Evolutionary conservation across 2,888 invertebrate species (phyloP).

Genomic region (Acronicta aceris): DNA sequence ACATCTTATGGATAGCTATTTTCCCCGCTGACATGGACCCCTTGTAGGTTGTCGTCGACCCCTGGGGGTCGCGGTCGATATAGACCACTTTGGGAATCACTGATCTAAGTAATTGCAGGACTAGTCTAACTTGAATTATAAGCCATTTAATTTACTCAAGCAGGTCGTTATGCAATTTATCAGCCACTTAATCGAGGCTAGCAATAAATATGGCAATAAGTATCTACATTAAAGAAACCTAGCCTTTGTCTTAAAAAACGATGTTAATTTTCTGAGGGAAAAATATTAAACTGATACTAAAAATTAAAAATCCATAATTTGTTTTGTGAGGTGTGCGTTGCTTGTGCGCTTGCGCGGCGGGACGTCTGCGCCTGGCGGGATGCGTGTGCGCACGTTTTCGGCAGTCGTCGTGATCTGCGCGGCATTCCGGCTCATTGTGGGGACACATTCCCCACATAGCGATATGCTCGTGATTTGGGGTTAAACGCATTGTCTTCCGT

Average conservation of each 20-base stretch:
- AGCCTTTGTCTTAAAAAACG: not conserved
- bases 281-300: constrained; percentile 1
- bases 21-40: too few species aligned
- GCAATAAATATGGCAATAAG: not conserved
- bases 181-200: constrained; percentile 7
- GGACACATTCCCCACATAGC: constrained; percentile 80
- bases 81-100: too few species aligned
- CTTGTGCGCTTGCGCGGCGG: constrained; percentile 34
- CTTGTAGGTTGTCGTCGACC: too few species aligned
- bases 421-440: constrained; percentile 66
- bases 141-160: constrained; percentile 21
- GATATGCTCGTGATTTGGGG: constrained; percentile 78
- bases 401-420: constrained; percentile 68
- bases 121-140: constrained; percentile 6
- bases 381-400: constrained; percentile 79
- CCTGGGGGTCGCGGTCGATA: too few species aligned
- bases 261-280: not conserved
- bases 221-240: not conserved
- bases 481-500: constrained; percentile 74
- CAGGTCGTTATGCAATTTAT: constrained; percentile 24
- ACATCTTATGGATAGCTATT: too few species aligned
- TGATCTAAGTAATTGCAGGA: constrained; percentile 12
- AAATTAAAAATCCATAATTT: constrained; percentile 37
- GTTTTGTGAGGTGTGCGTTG: constrained; percentile 43
- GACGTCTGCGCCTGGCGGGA: constrained; percentile 60